Evolutionary conservation across 2,113 vertebrate genomes (phyloP).

Genomic region (Cavia aperea): DNA sequence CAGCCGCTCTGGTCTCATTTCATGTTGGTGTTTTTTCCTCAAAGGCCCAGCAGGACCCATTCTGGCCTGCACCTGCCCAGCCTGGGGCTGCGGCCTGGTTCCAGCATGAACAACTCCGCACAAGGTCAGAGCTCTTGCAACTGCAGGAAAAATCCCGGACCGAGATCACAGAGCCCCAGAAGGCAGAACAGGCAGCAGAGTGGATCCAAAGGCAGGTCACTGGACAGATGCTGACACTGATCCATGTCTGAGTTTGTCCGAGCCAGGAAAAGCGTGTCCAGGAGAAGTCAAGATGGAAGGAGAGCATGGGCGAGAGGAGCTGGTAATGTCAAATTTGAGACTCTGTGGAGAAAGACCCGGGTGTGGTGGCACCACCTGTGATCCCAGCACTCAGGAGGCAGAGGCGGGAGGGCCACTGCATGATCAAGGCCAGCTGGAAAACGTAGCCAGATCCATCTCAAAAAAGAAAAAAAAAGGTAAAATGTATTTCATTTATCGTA

Average conservation of each 20-base stretch:
- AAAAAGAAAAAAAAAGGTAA: constrained; percentile 3
- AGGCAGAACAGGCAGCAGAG: constrained; percentile 34
- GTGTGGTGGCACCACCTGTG: not conserved
- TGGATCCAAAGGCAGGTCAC: not conserved
- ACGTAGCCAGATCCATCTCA: not conserved
- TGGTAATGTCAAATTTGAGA: not conserved
- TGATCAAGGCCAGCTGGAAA: not conserved
- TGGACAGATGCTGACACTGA: constrained; percentile 18
- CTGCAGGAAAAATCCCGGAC: constrained; percentile 21
- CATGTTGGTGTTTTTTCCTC: not conserved
- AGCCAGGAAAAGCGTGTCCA: not conserved
- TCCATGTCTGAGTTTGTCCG: not conserved
- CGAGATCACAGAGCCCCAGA: constrained; percentile 15
- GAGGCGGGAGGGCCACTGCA: not conserved
- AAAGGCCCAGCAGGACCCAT: not conserved
- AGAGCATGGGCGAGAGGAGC: not conserved
- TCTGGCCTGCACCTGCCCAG: not conserved
- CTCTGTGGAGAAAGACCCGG: not conserved
- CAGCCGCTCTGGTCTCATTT: not conserved
- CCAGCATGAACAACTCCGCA: not conserved
- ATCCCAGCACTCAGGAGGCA: not conserved
- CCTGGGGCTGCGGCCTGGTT: not conserved
- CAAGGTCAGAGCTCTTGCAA: not conserved
- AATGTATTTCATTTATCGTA: not conserved
- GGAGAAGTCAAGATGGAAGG: not conserved